These are phyloP conservation scores for Diadumene lineata DNA, from an alignment of 92 coral and sea anemone genomes.

Conservation along the genomic window DNA sequence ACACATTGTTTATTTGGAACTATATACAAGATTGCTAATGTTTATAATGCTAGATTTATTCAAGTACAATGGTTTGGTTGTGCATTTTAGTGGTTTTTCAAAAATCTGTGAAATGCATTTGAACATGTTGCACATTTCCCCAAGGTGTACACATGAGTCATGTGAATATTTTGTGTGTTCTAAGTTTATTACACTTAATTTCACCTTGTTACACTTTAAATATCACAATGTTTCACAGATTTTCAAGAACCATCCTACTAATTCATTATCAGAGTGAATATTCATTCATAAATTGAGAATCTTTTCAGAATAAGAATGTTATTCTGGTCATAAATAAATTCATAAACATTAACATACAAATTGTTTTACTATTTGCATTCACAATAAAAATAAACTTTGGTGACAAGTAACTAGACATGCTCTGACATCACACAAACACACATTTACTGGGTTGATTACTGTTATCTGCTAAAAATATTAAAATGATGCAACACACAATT, in stretches of 20 bases:
- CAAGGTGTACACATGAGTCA: no score
- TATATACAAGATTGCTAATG: slow-evolving; percentile 3
- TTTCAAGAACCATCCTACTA: no score
- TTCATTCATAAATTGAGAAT: no score
- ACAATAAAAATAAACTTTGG: not conserved
- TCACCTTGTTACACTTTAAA: no score
- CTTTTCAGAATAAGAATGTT: no score
- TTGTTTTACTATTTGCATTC: not conserved
- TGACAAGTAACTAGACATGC: not conserved
- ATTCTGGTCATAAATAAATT: not conserved
- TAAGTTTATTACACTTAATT: no score
- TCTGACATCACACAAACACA: not conserved
- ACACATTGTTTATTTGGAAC: not conserved
- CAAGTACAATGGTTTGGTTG: not conserved
- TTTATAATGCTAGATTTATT: not conserved
- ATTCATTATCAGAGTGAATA: no score
- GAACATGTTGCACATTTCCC: no score
- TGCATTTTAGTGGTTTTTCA: not conserved
- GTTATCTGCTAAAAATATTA: not conserved
- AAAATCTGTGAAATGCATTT: no score
- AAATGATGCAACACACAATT: not conserved
- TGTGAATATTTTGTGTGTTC: no score
- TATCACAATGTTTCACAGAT: no score
- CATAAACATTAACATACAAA: not conserved
- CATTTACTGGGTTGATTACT: not conserved